phyloP scores from a whole-genome alignment of 1,140 invertebrate species.

The Eubasilissa regina region DNA sequence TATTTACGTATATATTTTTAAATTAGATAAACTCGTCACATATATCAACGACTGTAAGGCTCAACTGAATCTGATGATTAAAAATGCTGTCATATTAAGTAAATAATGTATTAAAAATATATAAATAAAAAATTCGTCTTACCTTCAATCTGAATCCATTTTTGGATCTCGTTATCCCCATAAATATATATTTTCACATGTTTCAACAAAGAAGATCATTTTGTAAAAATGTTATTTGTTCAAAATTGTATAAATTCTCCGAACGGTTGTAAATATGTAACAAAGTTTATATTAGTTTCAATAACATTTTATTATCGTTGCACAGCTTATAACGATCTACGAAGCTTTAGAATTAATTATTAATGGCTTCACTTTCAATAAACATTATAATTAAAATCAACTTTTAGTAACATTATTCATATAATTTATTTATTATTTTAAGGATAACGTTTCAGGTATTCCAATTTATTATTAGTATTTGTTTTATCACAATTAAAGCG shows the following conservation, averaged over 20 bases:
- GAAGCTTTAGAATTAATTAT: no score
- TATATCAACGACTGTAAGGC: not conserved
- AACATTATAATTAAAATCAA: no score
- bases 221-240: not conserved
- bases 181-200: conserved; percentile 35
- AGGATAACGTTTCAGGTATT: no score
- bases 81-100: not conserved
- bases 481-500: no score
- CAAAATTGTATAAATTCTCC: not conserved
- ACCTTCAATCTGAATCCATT: conserved; percentile 57
- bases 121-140: conserved; percentile 13
- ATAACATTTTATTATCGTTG: conserved; percentile 30
- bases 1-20: no score
- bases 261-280: not conserved
- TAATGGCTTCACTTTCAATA: no score
- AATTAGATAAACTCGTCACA: not conserved
- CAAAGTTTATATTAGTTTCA: no score
- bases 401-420: no score
- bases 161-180: conserved; percentile 56
- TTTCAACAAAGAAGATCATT: not conserved
- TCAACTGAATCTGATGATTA: not conserved
- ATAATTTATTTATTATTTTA: no score
- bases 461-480: no score
- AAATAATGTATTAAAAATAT: not conserved
- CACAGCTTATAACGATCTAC: not conserved